Conservation (phyloP, 2,888 invertebrate genomes). For the Limnephilus lunatus region DNA sequence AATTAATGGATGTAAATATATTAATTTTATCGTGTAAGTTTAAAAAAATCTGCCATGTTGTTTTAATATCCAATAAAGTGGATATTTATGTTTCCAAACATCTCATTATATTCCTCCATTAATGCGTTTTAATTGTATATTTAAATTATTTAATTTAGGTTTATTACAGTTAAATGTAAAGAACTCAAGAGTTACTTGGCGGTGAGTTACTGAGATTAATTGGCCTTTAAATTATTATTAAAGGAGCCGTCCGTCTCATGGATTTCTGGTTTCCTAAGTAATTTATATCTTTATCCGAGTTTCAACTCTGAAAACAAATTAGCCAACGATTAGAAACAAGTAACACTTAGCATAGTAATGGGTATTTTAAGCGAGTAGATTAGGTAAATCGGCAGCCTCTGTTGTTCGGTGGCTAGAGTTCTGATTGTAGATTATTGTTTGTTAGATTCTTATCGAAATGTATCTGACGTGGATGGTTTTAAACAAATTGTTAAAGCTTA, state of each 20-base stretch:
- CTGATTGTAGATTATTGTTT: background rate
- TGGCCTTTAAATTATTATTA: background rate
- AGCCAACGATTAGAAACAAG: background rate
- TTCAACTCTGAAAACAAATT: background rate
- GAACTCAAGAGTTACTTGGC: background rate
- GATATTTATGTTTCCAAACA: conserved; percentile 35
- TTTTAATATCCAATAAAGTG: conserved; percentile 39
- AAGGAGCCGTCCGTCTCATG: background rate
- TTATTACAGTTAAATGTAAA: background rate
- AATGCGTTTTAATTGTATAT: conserved; percentile 36
- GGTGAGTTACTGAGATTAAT: background rate
- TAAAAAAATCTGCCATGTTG: background rate
- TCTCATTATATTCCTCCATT: conserved; percentile 33
- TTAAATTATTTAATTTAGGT: background rate
- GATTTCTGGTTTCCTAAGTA: background rate
- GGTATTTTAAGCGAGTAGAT: background rate
- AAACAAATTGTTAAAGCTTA: background rate
- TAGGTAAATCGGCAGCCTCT: background rate
- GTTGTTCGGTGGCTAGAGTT: background rate
- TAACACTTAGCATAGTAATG: background rate
- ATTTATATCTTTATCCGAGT: background rate
- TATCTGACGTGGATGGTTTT: background rate
- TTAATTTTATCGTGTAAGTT: conserved; percentile 34
- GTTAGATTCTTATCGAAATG: background rate
- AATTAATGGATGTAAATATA: conserved; percentile 41